Conservation (phyloP, 2,888 invertebrate genomes). For the Epinotia ramella region DNA sequence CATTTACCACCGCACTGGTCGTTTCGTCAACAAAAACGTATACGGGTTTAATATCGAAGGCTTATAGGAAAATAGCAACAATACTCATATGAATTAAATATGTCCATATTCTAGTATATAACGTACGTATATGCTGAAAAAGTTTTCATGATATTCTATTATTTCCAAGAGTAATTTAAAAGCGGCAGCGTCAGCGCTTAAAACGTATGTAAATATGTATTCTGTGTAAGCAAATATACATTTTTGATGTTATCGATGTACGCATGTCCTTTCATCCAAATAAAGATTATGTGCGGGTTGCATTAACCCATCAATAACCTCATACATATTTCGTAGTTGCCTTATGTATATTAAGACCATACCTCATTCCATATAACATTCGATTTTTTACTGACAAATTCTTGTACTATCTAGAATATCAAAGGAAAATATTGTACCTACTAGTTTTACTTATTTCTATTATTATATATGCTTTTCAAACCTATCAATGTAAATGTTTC, state of each 20-base stretch:
- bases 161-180: neutral
- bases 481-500: too few species aligned
- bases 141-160: slow-evolving; percentile 1
- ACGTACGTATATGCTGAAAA: neutral
- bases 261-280: slow-evolving; percentile 1
- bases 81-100: slow-evolving; percentile 16
- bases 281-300: neutral
- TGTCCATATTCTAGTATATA: neutral
- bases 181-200: neutral
- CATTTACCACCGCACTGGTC: slow-evolving; percentile 45
- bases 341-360: too few species aligned
- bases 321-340: neutral
- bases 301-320: neutral
- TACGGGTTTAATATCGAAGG: slow-evolving; percentile 37
- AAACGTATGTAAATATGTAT: neutral
- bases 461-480: too few species aligned
- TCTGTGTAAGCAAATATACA: neutral
- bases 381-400: too few species aligned
- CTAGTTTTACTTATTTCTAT: too few species aligned
- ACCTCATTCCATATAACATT: too few species aligned
- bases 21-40: slow-evolving; percentile 47
- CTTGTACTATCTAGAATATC: too few species aligned
- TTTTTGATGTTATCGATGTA: neutral
- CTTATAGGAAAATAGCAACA: slow-evolving; percentile 17
- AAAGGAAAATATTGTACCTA: too few species aligned